Evolutionary conservation across 2,113 vertebrate genomes (phyloP), one percentile per base, ranked within the genome.

Genomic region (Cettia cetti): DNA sequence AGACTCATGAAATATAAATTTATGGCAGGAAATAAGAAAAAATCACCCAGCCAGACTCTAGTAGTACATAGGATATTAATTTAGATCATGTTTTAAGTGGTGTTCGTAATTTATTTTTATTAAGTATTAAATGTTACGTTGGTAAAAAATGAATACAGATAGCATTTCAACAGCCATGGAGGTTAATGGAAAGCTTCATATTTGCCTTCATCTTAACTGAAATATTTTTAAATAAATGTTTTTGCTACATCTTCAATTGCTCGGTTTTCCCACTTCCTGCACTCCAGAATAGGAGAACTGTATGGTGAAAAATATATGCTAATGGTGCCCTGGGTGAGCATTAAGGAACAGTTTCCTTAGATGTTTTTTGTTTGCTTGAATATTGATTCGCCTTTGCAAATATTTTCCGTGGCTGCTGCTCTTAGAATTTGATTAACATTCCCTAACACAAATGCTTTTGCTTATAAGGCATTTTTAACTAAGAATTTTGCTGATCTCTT

Each of bases 401-500:
- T 6, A 57, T 11, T 89, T 90, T 90, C 14, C 10, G 14, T 86
- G n/a, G 8, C 19, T 60, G 11, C 50, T 89, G n/a, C 39, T 79
- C 28, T 71, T 77, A 70, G 72, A 86, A 77, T 61, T 75, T 93
- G 50, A 93, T 94, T 92, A 92, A 13, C 59, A 80, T 85, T 93
- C 61, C 39, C 66, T 44, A 82, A 40, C 20, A 59, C 5, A 37
- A 79, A 15, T 64, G 13, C 9, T 82, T 95, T 47, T 56, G 28
- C 68, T 96, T 95, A 44, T 13, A 3, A 56, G 30, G 22, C 59
- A 47, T 92, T 94, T 96, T 94, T 64, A 59, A 53, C n/a, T 37
- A 70, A 82, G 57, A 92, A 82, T 87, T 80, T 91, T 93, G 59
- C 66, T 94, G 47, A 95, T 82, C 22, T 44, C 56, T 83, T 90